Percentiles rank a stretch among this genome's conserved stretches.
Conservation (phyloP, 2,888 invertebrate species). For the Arctia plantaginis region DNA sequence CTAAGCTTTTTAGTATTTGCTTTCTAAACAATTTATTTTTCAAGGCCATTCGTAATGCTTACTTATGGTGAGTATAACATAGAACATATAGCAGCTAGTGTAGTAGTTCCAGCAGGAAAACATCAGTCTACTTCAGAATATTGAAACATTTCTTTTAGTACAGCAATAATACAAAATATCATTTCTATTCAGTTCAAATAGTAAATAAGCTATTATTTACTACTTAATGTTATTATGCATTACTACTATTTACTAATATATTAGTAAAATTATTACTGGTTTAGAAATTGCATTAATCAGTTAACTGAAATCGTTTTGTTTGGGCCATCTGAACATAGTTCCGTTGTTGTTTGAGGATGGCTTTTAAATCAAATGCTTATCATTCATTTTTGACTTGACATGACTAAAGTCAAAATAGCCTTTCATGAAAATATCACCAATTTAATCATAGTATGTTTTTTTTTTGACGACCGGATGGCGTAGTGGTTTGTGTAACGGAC, state of each 20-base stretch:
- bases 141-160: not conserved
- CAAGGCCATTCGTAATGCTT: not conserved
- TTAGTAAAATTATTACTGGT: too few relatives aligned
- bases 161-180: not conserved
- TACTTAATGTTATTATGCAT: too few relatives aligned
- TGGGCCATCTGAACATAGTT: not conserved
- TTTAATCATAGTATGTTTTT: not conserved
- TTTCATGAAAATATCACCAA: not conserved
- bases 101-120: not conserved
- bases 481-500: too few relatives aligned
- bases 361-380: not conserved
- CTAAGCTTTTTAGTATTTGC: not conserved
- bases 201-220: not conserved
- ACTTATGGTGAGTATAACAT: not conserved
- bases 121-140: not conserved
- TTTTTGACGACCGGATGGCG: too few relatives aligned
- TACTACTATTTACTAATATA: too few relatives aligned
- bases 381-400: not conserved
- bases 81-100: not conserved
- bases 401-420: not conserved
- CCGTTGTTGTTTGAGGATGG: not conserved
- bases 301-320: too few relatives aligned
- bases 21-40: not conserved
- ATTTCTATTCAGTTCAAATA: not conserved
- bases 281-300: too few relatives aligned